Evolutionary conservation across 92 coral and sea anemone species (phyloP).

Genomic region (Epizoanthus fatuus): DNA sequence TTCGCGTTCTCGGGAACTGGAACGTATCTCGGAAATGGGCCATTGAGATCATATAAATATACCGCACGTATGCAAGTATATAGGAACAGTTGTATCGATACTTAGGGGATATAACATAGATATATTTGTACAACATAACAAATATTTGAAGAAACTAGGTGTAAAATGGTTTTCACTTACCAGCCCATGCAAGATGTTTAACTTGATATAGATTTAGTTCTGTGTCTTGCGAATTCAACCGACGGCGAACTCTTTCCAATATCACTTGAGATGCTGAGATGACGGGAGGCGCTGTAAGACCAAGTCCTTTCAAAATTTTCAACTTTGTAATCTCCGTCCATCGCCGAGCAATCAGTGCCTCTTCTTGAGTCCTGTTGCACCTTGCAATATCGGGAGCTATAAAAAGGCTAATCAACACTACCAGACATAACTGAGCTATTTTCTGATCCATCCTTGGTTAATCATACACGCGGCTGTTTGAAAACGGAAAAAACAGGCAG

Average conservation of each 20-base stretch:
- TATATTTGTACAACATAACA: not conserved
- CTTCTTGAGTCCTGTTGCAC: not conserved
- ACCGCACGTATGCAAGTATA: too few species aligned
- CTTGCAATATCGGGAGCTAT: not conserved
- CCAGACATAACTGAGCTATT: not conserved
- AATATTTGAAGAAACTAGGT: not conserved
- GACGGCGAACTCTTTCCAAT: not conserved
- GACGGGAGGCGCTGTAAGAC: slow-evolving; percentile 2
- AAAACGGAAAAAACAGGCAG: not conserved
- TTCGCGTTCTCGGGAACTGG: too few species aligned
- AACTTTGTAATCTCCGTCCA: not conserved
- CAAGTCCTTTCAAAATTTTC: slow-evolving; percentile 16
- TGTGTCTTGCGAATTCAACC: not conserved
- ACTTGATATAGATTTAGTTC: not conserved
- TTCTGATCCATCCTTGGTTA: not conserved
- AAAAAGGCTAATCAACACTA: not conserved
- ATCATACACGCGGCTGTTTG: not conserved
- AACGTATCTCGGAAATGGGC: too few species aligned
- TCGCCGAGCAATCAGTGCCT: not conserved
- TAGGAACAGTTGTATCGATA: too few species aligned
- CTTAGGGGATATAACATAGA: not conserved
- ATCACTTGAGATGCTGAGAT: not conserved
- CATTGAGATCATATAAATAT: too few species aligned
- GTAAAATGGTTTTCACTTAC: not conserved
- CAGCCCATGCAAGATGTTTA: slow-evolving; percentile 2